Percentiles rank a stretch among this genome's conserved stretches.
phyloP scores from a whole-genome alignment of 2,888 invertebrate genomes.

The Melieria crassipennis region DNA sequence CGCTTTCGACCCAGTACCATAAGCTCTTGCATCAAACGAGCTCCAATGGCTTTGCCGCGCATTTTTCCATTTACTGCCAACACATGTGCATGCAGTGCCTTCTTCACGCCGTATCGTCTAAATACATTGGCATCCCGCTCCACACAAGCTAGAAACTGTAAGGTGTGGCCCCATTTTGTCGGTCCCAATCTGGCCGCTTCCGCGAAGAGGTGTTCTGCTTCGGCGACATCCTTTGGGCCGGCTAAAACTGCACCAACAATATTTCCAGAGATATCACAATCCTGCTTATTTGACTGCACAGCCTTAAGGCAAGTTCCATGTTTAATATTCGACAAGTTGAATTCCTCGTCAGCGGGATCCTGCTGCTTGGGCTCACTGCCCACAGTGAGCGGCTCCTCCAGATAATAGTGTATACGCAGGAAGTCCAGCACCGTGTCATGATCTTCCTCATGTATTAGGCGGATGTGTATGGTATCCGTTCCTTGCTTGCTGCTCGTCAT shows the following conservation, averaged over 20 bases:
- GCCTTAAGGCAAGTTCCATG: conserved; percentile 54
- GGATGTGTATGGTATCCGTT: conserved; percentile 43
- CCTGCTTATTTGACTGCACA: not conserved
- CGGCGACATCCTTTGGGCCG: conserved; percentile 53
- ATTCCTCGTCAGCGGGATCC: conserved; percentile 53
- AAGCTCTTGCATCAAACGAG: conserved; percentile 49
- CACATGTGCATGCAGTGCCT: conserved; percentile 56
- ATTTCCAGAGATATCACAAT: not conserved
- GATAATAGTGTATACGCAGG: conserved; percentile 55
- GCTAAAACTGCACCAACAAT: conserved; percentile 56
- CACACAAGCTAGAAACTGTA: conserved; percentile 51
- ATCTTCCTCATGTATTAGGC: conserved; percentile 47
- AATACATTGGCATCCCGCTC: conserved; percentile 56
- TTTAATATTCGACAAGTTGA: conserved; percentile 51
- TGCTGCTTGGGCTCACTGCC: conserved; percentile 53
- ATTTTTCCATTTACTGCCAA: conserved; percentile 52
- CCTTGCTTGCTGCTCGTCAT: conserved; percentile 9
- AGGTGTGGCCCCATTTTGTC: conserved; percentile 56
- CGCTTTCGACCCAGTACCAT: conserved; percentile 45
- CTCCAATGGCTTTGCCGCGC: conserved; percentile 56
- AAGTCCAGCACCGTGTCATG: conserved; percentile 52
- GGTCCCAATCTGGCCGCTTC: conserved; percentile 46
- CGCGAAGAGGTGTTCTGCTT: conserved; percentile 48
- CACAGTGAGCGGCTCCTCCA: conserved; percentile 58
- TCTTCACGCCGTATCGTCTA: conserved; percentile 48